Conservation (phyloP, 2,113 vertebrate species). For the Penelope pileata region DNA sequence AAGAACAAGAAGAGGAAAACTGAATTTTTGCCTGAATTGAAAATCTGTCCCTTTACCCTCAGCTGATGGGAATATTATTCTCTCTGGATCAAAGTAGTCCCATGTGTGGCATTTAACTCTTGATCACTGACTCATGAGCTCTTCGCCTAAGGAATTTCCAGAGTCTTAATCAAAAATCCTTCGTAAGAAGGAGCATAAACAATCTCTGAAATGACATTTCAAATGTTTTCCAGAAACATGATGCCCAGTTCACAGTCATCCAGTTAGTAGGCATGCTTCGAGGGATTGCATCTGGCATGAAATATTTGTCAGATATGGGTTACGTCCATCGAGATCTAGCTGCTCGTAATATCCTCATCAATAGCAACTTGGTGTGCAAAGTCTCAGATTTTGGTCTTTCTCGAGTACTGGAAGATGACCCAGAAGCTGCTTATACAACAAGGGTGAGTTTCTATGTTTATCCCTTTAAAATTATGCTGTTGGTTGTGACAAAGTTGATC, state of each 20-base stretch:
- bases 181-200: neutral
- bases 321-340: constrained; percentile 88
- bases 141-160: neutral
- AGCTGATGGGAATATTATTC: neutral
- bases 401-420: constrained; percentile 90
- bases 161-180: neutral
- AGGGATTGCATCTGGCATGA: constrained; percentile 90
- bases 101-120: neutral
- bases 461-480: neutral
- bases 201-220: constrained; percentile 11
- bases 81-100: neutral
- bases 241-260: constrained; percentile 97
- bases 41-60: neutral
- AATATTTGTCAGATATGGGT: constrained; percentile 90
- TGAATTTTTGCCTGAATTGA: neutral
- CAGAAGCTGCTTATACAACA: constrained; percentile 85
- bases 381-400: constrained; percentile 98
- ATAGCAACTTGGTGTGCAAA: constrained; percentile 94
- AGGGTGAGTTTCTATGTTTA: constrained; percentile 72
- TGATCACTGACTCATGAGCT: rapidly evolving
- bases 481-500: neutral
- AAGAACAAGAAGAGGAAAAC: neutral
- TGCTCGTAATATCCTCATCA: constrained; percentile 93
- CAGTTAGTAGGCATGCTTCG: constrained; percentile 91
- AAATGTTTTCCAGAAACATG: constrained; percentile 87